Evolutionary conservation across 1,140 invertebrate genomes (phyloP).

Genomic region (Leguminivora glycinivorella): DNA sequence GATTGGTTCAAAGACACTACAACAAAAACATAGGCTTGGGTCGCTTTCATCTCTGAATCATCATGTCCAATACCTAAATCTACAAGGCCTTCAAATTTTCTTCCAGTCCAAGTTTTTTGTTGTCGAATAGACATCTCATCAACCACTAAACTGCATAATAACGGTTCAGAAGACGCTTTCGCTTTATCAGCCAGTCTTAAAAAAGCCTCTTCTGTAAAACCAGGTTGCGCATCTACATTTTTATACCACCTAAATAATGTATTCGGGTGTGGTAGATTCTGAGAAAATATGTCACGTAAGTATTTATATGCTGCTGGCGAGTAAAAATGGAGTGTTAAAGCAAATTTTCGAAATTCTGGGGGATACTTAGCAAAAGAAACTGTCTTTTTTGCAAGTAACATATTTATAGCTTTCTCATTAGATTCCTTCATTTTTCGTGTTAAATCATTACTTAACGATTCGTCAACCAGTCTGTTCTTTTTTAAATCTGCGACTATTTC

Average conservation of each 20-base stretch:
- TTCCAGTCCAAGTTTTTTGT: neutral
- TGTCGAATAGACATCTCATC: too few species aligned
- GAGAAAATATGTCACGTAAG: neutral
- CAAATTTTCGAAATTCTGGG: neutral
- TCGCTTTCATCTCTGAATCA: neutral
- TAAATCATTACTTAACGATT: neutral
- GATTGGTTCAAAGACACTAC: neutral
- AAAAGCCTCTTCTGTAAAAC: conserved; percentile 20
- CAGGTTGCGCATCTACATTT: neutral
- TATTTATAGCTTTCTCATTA: neutral
- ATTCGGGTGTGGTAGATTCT: neutral
- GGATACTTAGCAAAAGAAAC: neutral
- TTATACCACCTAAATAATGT: neutral
- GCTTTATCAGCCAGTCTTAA: conserved; percentile 16
- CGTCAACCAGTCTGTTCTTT: neutral
- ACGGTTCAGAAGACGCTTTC: neutral
- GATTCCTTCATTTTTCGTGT: neutral
- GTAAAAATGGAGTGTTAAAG: neutral
- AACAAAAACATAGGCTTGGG: neutral
- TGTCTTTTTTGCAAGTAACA: neutral
- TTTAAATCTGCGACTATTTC: neutral
- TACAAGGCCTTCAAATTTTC: neutral
- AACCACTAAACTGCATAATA: neutral
- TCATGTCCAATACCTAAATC: neutral
- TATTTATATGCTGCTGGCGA: neutral